Evolutionary conservation across 2,113 vertebrate genomes (phyloP).

Genomic region (Eubucco bourcierii): DNA sequence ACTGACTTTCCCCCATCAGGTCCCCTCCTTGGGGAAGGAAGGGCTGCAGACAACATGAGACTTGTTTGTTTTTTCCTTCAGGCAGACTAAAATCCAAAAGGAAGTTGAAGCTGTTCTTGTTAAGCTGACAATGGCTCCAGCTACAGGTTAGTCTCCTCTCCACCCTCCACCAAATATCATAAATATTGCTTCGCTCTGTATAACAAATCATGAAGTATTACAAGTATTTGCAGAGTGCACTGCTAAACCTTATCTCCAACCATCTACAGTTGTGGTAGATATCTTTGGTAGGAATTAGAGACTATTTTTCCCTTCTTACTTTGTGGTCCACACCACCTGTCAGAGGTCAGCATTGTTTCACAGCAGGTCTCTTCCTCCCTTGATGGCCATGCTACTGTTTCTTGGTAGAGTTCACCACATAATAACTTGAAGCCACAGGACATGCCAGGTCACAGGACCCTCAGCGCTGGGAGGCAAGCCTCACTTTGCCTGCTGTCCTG

Average conservation of each 20-base stretch:
- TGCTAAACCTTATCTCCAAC: background rate
- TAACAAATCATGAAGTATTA: background rate
- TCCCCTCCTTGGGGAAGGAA: background rate
- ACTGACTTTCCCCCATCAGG: background rate
- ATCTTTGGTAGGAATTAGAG: background rate
- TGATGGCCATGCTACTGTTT: background rate
- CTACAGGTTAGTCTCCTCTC: background rate
- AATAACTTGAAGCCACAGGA: background rate
- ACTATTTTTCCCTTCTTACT: background rate
- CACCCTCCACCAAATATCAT: background rate
- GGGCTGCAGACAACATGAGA: background rate
- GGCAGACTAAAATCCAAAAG: background rate
- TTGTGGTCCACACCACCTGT: background rate
- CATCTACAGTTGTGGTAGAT: background rate
- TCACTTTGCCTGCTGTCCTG: background rate
- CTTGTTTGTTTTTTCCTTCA: background rate
- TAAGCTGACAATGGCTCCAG: background rate
- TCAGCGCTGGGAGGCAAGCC: background rate
- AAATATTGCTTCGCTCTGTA: background rate
- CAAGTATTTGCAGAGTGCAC: background rate
- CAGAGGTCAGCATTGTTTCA: background rate
- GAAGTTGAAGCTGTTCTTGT: background rate
- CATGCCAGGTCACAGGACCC: background rate
- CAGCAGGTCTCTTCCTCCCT: background rate
- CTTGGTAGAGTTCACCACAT: background rate